These are phyloP conservation scores for Notocelia uddmanniana DNA, from an alignment of 2,888 invertebrate genomes.

Conservation along the genomic window DNA sequence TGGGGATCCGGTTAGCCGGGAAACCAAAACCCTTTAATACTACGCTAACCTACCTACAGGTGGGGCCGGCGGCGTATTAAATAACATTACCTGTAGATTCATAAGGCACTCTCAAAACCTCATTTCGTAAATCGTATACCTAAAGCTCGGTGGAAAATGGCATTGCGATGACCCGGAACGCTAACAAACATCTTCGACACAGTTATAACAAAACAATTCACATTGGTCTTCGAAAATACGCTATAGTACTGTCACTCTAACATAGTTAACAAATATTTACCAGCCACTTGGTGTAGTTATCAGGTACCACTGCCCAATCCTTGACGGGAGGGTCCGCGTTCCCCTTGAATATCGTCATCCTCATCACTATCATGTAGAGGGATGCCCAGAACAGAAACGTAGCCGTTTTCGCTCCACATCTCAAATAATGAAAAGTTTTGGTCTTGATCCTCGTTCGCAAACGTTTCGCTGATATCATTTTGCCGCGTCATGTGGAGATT, in stretches of 20 bases:
- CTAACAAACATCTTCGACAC: not conserved
- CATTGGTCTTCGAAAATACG: not conserved
- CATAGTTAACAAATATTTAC: slow-evolving; percentile 58
- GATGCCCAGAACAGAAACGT: slow-evolving; percentile 81
- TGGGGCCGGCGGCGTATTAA: not conserved
- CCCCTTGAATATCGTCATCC: slow-evolving; percentile 81
- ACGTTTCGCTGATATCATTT: slow-evolving; percentile 73
- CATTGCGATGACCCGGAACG: no score
- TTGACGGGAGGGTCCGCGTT: slow-evolving; percentile 65
- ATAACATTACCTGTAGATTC: not conserved
- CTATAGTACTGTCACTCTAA: not conserved
- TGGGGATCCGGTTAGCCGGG: no score
- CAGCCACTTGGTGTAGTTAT: slow-evolving; percentile 82
- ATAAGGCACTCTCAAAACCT: no score
- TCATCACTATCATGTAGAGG: slow-evolving; percentile 79
- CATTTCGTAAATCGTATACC: no score
- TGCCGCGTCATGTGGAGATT: slow-evolving; percentile 68
- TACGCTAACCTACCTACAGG: not conserved
- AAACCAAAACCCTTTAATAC: no score
- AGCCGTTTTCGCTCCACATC: slow-evolving; percentile 78
- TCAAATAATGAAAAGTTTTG: slow-evolving; percentile 71
- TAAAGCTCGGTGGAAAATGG: no score
- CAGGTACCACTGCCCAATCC: slow-evolving; percentile 75
- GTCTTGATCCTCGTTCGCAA: slow-evolving; percentile 68
- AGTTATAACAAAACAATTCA: not conserved